Evolutionary conservation across 2,888 invertebrate genomes (phyloP).

Genomic region (Rhagophthalmus giganteus): DNA sequence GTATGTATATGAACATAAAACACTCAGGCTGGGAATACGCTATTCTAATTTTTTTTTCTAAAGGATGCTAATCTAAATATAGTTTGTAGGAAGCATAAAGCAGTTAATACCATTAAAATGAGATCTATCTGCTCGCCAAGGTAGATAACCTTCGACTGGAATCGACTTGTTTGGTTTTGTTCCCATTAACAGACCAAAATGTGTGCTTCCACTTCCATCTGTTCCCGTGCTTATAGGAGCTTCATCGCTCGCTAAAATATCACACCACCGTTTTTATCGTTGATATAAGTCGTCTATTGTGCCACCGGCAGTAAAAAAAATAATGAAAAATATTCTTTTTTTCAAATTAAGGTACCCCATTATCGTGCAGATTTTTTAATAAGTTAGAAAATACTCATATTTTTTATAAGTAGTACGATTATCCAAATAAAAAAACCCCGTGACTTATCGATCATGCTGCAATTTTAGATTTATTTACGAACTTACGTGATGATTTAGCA

Average conservation of each 20-base stretch:
- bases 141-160: slow-evolving; percentile 79
- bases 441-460: too few relatives aligned
- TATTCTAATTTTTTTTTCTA: not conserved
- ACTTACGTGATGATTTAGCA: slow-evolving; percentile 86
- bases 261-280: slow-evolving; percentile 23
- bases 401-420: too few relatives aligned
- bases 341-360: slow-evolving; percentile 5
- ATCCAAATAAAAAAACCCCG: too few relatives aligned
- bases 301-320: slow-evolving; percentile 4
- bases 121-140: slow-evolving; percentile 81
- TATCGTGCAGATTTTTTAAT: slow-evolving; percentile 12
- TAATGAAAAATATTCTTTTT: not conserved
- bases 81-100: slow-evolving; percentile 23
- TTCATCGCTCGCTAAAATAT: slow-evolving; percentile 51
- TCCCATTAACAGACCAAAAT: slow-evolving; percentile 49
- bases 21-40: not conserved
- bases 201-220: slow-evolving; percentile 52
- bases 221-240: slow-evolving; percentile 48
- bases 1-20: not conserved
- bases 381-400: too few relatives aligned
- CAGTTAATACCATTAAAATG: slow-evolving; percentile 66
- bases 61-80: slow-evolving; percentile 16
- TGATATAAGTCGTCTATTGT: slow-evolving; percentile 5
- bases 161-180: slow-evolving; percentile 55
- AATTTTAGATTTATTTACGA: too few relatives aligned